phyloP scores from a whole-genome alignment of 1,140 invertebrate genomes.

The Rhagoletis pomonella region DNA sequence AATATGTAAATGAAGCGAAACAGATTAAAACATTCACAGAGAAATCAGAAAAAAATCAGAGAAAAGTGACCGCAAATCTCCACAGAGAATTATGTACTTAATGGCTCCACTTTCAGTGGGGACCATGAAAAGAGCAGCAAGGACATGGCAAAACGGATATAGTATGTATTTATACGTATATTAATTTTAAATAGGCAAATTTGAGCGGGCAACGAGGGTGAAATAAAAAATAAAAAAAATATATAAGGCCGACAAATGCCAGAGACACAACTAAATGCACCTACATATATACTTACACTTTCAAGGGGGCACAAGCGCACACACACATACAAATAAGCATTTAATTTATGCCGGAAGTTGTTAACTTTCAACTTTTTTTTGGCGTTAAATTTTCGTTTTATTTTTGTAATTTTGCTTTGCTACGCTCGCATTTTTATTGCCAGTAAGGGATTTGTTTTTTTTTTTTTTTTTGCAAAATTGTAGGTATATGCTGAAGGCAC shows the following conservation, averaged over 20 bases:
- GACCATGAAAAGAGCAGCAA: not conserved
- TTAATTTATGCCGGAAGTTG: slow-evolving; percentile 34
- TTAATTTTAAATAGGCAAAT: not conserved
- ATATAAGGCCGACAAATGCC: not conserved
- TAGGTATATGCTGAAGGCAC: not conserved
- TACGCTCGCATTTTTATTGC: not conserved
- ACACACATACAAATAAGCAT: not conserved
- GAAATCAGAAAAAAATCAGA: too few species aligned
- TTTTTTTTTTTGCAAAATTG: not conserved
- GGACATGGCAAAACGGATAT: not conserved
- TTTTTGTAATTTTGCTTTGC: not conserved
- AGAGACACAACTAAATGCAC: not conserved
- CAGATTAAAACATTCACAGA: too few species aligned
- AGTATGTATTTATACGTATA: too few species aligned
- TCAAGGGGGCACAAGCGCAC: too few species aligned
- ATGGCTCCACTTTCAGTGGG: not conserved
- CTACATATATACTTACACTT: not conserved
- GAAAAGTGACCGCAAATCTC: too few species aligned
- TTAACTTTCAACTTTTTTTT: not conserved
- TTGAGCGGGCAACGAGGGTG: too few species aligned
- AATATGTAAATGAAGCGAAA: not conserved
- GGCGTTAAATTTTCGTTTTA: not conserved
- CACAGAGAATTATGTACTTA: not conserved
- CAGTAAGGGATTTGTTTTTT: not conserved
- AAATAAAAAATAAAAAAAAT: not conserved